Percentiles rank a stretch among this genome's conserved stretches.
Evolutionary conservation across 2,797 vertebrate genomes (phyloP).

Genomic region (Momotus momota): DNA sequence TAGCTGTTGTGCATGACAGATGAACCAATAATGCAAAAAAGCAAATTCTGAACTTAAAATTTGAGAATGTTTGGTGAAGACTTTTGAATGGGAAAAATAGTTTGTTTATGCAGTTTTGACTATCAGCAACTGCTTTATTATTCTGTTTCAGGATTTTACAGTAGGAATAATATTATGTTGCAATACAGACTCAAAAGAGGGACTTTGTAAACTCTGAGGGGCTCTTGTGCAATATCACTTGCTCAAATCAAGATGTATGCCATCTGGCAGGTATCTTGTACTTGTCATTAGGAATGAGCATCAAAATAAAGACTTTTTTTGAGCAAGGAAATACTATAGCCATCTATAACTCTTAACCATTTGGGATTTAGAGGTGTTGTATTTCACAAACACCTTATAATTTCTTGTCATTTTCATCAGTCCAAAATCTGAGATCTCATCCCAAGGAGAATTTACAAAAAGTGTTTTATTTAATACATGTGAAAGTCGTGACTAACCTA

Average conservation of each 20-base stretch:
- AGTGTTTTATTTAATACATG: not conserved
- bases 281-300: not conserved
- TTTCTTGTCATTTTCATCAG: not conserved
- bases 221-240: not conserved
- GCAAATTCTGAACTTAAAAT: not conserved
- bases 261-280: slow-evolving; percentile 31
- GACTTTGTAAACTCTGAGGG: not conserved
- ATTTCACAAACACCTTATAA: not conserved
- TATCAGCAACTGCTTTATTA: not conserved
- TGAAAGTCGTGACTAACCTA: not conserved
- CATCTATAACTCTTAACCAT: not conserved
- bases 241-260: not conserved
- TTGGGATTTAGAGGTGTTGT: not conserved
- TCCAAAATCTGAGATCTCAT: not conserved
- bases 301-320: not conserved
- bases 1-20: not conserved
- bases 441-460: not conserved
- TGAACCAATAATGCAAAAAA: not conserved
- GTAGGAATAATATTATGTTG: not conserved
- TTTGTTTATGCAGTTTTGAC: not conserved
- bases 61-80: not conserved
- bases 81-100: not conserved
- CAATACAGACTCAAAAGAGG: not conserved
- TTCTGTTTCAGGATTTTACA: not conserved
- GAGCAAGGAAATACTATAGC: not conserved